Conservation (phyloP, 2,888 invertebrate genomes). For the Apotomis turbidana region DNA sequence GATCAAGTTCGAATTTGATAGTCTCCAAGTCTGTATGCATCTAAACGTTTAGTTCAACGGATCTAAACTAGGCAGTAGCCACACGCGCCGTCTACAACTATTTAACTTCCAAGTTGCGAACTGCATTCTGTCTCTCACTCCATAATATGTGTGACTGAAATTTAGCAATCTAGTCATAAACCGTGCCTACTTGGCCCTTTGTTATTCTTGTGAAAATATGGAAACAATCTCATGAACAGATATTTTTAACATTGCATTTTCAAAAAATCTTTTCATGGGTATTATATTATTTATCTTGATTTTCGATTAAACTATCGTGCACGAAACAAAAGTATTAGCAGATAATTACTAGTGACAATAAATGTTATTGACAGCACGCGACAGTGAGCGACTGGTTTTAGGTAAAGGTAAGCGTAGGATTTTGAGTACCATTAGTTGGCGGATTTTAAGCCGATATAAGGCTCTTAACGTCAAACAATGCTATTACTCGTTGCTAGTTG, state of each 20-base stretch:
- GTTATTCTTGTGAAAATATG: constrained; percentile 17
- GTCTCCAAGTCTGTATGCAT: too few species aligned
- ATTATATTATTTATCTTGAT: constrained; percentile 8
- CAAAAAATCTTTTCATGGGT: not conserved
- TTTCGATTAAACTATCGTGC: constrained; percentile 22
- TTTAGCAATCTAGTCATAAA: too few species aligned
- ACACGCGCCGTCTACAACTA: not conserved
- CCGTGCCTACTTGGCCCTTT: too few species aligned
- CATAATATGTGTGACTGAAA: too few species aligned
- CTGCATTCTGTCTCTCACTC: not conserved
- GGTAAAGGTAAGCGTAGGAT: not conserved
- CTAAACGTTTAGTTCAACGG: too few species aligned
- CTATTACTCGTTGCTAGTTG: too few species aligned
- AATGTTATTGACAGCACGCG: not conserved
- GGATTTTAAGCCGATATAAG: not conserved
- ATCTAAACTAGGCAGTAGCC: not conserved
- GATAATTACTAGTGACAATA: not conserved
- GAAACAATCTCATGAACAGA: constrained; percentile 1
- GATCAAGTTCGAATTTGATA: too few species aligned
- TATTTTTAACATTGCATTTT: not conserved
- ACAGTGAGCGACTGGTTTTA: not conserved
- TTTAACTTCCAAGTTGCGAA: not conserved
- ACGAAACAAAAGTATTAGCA: not conserved
- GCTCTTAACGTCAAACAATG: too few species aligned
- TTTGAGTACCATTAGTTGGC: not conserved